Evolutionary conservation across 1,140 invertebrate species (phyloP), one percentile per base, ranked within the genome.

Genomic region (Mercenaria mercenaria): DNA sequence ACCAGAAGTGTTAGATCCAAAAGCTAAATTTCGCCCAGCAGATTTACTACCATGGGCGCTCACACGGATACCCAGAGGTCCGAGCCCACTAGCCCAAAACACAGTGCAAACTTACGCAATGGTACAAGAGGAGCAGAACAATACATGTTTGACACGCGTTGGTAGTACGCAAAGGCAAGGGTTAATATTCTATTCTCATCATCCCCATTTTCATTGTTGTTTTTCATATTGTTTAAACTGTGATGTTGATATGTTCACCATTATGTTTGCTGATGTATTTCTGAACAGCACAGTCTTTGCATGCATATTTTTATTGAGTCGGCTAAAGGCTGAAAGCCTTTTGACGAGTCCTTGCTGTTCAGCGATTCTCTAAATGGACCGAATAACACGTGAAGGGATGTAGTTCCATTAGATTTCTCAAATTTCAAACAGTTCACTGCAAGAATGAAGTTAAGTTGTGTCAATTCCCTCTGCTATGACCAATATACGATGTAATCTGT

Each of bases 1-100:
- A 88, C 94, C 94, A 82, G 96, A 96, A 93, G 95, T 96, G 93
- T 81, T 96, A 91, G 96, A 96, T 89, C 96, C 96, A 3, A 96
- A 96, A 91, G 94, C 93, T 32, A 93, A 94, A 85, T 84, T 92
- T 64, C 64, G 80, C 0, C 91, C 93, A 29, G 86, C 89, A 52
- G 94, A 95, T n/a, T 72, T 87, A 4, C 92, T 93, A 83, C 93
- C 93, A 89, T 95, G 93, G 94, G 92, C 92, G n/a, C 85, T 92
- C 23, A 92, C 84, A 29, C 92, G 93, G 50, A 87, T 89, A 61
- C 89, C 94, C 43, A 79, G 94, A 72, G 88, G 93, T 32, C 92
- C 95, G 92, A 93, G 95, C 94, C 91, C 94, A 89, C 83, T 96
- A 92, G 69, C 94, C 92, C 85, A 96, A 92, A 93, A 92, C 6